Evolutionary conservation across 2,888 invertebrate species (phyloP).

Genomic region (Leptopterna dolabrata): DNA sequence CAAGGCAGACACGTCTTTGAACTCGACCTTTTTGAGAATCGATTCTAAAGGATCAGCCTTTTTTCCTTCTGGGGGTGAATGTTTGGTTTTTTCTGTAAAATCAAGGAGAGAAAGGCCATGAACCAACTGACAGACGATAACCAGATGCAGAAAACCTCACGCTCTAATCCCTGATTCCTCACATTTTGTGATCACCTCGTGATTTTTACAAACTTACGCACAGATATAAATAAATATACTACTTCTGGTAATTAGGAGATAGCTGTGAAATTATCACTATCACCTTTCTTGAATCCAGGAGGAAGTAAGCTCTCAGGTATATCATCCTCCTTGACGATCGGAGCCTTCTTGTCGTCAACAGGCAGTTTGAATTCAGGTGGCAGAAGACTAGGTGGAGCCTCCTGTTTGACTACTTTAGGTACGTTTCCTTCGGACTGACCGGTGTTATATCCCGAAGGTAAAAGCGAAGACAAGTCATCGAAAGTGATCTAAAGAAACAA

Average conservation of each 20-base stretch:
- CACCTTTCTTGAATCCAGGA: constrained; percentile 59
- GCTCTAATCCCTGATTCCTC: no score
- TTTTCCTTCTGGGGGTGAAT: constrained; percentile 27
- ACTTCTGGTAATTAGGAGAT: no score
- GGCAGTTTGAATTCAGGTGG: constrained; percentile 73
- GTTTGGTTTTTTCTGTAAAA: constrained; percentile 7
- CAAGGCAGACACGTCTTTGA: constrained; percentile 66
- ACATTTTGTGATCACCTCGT: no score
- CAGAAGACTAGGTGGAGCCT: constrained; percentile 66
- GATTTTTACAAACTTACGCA: no score
- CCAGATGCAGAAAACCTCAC: no score
- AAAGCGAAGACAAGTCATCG: constrained; percentile 65
- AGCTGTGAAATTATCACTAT: not conserved
- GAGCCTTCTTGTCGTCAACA: constrained; percentile 19
- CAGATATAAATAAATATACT: no score
- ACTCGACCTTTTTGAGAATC: constrained; percentile 65
- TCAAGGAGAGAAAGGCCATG: no score
- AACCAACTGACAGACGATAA: no score
- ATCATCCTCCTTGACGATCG: constrained; percentile 10
- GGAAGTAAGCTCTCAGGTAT: constrained; percentile 55
- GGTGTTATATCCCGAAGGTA: constrained; percentile 73
- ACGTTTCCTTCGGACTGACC: constrained; percentile 44
- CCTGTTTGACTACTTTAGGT: constrained; percentile 60
- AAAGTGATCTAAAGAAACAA: constrained; percentile 63
- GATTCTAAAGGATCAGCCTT: constrained; percentile 59